Conservation (phyloP, 2,797 vertebrate species). For the Centropyge bicolor region DNA sequence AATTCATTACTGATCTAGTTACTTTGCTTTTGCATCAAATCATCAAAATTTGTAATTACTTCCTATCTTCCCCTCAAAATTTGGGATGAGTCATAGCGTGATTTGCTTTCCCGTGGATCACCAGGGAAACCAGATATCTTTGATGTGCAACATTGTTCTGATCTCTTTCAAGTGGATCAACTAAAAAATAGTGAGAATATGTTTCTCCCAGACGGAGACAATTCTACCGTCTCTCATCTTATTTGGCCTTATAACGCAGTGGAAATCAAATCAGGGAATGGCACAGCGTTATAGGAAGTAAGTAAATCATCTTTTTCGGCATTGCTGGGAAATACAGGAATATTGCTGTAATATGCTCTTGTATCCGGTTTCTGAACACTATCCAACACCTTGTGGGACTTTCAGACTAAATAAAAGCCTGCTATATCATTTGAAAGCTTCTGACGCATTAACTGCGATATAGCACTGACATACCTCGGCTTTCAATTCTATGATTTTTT, state of each 20-base stretch:
- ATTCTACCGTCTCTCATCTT: slow-evolving; percentile 20
- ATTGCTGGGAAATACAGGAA: slow-evolving; percentile 49
- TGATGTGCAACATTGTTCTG: slow-evolving; percentile 19
- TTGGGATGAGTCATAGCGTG: slow-evolving; percentile 18
- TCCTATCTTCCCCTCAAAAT: slow-evolving; percentile 1
- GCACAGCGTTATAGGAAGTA: slow-evolving; percentile 27
- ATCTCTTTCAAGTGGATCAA: slow-evolving; percentile 27
- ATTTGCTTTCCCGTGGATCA: slow-evolving; percentile 14
- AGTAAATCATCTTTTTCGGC: slow-evolving; percentile 47
- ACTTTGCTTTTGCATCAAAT: slow-evolving; percentile 16
- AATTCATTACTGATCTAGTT: background rate
- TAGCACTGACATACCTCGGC: background rate
- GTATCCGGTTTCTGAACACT: slow-evolving; percentile 51
- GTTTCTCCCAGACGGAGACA: background rate
- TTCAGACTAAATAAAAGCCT: slow-evolving; percentile 39
- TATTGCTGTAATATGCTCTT: slow-evolving; percentile 31
- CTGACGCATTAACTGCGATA: slow-evolving; percentile 9
- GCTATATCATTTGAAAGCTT: slow-evolving; percentile 30
- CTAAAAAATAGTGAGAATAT: background rate
- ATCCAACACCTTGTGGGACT: slow-evolving; percentile 9
- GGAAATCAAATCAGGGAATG: slow-evolving; percentile 48
- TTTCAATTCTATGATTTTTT: slow-evolving; percentile 24
- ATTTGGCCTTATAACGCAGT: slow-evolving; percentile 30
- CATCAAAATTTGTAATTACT: slow-evolving; percentile 1
- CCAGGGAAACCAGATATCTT: slow-evolving; percentile 35